These are phyloP conservation scores for Raphicerus campestris DNA, from an alignment of 2,113 vertebrate genomes.

Conservation along the genomic window DNA sequence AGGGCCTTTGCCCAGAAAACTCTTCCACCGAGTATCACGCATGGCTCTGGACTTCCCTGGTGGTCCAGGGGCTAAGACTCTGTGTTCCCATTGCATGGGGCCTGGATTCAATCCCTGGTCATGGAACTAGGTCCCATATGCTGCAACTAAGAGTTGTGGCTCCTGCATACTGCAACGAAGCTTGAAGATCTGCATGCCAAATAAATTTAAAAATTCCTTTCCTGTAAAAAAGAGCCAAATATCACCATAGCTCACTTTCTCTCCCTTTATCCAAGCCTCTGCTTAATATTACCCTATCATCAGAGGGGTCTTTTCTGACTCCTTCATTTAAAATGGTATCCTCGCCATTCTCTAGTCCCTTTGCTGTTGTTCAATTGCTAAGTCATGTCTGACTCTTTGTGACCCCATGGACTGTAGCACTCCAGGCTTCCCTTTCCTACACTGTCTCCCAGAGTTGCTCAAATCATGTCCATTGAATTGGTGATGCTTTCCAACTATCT, in stretches of 20 bases:
- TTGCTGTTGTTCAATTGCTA: not conserved
- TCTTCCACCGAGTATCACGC: not conserved
- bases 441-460: not conserved
- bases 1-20: not conserved
- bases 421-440: not conserved
- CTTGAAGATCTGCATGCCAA: not conserved
- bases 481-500: not conserved
- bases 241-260: not conserved
- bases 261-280: not conserved
- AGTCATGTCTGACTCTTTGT: not conserved
- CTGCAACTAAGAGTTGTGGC: not conserved
- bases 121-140: not conserved
- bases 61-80: not conserved
- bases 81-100: not conserved
- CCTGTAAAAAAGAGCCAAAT: not conserved
- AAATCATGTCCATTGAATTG: not conserved
- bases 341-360: not conserved
- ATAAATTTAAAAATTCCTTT: not conserved
- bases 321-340: not conserved
- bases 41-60: not conserved
- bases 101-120: not conserved
- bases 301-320: not conserved
- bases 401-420: not conserved
- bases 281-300: not conserved
- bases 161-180: not conserved